Base-by-base conservation (phyloP, 2,113 vertebrate species). In the Oophaga pumilio region DNA sequence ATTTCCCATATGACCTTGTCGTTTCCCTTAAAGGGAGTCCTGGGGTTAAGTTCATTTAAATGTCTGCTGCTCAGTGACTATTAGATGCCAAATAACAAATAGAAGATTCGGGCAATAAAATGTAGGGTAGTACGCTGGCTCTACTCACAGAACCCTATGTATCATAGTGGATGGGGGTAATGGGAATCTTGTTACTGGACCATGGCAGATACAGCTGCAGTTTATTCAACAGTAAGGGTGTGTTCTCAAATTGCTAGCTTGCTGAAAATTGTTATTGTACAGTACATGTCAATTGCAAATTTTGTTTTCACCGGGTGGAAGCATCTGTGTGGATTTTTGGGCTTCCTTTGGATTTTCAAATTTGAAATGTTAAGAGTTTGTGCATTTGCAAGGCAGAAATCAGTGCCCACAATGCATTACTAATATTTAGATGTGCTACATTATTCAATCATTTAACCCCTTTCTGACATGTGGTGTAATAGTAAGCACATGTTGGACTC, bases 1-100 rank as follows among this genome's bases (percentile, higher is more conserved):
- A 52, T 68, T 83, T 83, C 64, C 62, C 62, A n/a, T 83, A 26
- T 53, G 62, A 69, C 81, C 62, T 52, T 52, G 33, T 66, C 53
- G 22, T 18, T 15, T 52, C n/a, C 49, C 43, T 43, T 7, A 80
- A 83, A 83, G 64, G n/a, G 62, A 10, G 43, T 53, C 13, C 14
- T 53, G 62, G 81, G 64, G 49, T 8, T 83, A n/a, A 1, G 43
- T 24, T 62, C 49, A 52, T 69, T 26, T 18, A 26, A n/a, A 9
- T 83, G 49, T 17, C 8, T 26, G 43, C 17, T 28, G 43, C 56
- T 60, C 52, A 18, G 60, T 59, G 53, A 28, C 53, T 33, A 20
- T 80, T 57, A 79, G 24, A 79, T 79, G 52, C n/a, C 76, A 79
- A 59, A 18, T 59, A 9, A 52, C 49, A 76, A 76, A 56, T n/a